Evolutionary conservation across 2,888 invertebrate species (phyloP).

Genomic region (Cotesia congregata): DNA sequence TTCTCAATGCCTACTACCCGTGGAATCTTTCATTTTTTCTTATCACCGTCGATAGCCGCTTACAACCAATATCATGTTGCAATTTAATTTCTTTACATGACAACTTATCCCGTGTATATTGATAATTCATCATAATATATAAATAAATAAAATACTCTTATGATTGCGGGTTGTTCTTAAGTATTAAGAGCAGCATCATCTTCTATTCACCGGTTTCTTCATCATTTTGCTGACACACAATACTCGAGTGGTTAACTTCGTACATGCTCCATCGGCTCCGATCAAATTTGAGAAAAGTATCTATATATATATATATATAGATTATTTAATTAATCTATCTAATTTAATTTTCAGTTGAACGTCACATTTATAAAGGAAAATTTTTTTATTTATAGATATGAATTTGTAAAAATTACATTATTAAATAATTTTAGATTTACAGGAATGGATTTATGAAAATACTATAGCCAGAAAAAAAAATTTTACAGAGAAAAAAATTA

Average conservation of each 20-base stretch:
- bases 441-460: too few species aligned
- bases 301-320: too few species aligned
- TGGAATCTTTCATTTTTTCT: constrained; percentile 26
- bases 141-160: neutral
- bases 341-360: constrained; percentile 1
- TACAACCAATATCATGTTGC: neutral
- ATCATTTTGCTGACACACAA: constrained; percentile 60
- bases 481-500: too few species aligned
- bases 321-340: too few species aligned
- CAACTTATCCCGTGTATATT: neutral
- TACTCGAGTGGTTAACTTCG: constrained; percentile 66
- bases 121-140: neutral
- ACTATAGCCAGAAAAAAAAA: too few species aligned
- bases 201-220: constrained; percentile 24
- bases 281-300: constrained; percentile 57
- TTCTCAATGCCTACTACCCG: constrained; percentile 3
- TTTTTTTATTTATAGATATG: too few species aligned
- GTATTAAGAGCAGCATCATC: neutral
- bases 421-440: too few species aligned
- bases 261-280: constrained; percentile 63
- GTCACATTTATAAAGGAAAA: neutral
- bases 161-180: neutral
- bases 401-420: too few species aligned
- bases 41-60: constrained; percentile 11
- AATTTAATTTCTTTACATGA: neutral